A percentile compares a stretch with the other conserved stretches of the same genome.
Evolutionary conservation across 2,888 invertebrate genomes (phyloP).

Genomic region (Plusia festucae): DNA sequence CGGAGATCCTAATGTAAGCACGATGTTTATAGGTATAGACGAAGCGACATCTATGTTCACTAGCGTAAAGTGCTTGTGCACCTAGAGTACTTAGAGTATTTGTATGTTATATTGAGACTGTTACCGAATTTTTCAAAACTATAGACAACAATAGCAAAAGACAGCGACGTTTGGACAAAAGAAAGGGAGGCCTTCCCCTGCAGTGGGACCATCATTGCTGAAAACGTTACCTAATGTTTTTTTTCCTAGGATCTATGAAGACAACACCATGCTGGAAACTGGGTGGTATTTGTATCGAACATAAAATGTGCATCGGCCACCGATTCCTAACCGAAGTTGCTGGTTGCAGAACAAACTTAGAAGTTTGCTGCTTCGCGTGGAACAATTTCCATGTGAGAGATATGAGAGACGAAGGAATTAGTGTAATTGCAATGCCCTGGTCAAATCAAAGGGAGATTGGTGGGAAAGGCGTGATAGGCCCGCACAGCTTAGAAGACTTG

Average conservation of each 20-base stretch:
- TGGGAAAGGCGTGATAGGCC: slow-evolving; percentile 71
- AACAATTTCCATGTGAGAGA: slow-evolving; percentile 73
- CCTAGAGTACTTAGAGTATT: no score
- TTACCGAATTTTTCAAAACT: no score
- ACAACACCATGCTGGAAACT: slow-evolving; percentile 78
- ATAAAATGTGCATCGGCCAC: slow-evolving; percentile 72
- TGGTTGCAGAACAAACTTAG: slow-evolving; percentile 75
- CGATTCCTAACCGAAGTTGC: slow-evolving; percentile 72
- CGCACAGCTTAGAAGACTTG: slow-evolving; percentile 15
- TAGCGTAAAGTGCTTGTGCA: no score
- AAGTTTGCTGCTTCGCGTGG: slow-evolving; percentile 83
- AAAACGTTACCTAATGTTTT: no score
- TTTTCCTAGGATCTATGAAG: slow-evolving; percentile 73
- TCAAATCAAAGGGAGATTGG: slow-evolving; percentile 61
- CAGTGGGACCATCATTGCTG: no score
- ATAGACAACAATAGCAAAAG: no score
- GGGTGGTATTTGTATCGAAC: slow-evolving; percentile 79
- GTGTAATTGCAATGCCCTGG: slow-evolving; percentile 73
- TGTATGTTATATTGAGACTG: slow-evolving; percentile 8
- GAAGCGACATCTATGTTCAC: neutral
- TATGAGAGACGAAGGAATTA: slow-evolving; percentile 68
- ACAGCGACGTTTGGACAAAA: no score
- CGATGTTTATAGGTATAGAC: neutral
- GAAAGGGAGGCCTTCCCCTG: no score
- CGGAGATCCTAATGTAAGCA: no score